Evolutionary conservation across 2,113 vertebrate genomes (phyloP).

Genomic region (Sturnus vulgaris): DNA sequence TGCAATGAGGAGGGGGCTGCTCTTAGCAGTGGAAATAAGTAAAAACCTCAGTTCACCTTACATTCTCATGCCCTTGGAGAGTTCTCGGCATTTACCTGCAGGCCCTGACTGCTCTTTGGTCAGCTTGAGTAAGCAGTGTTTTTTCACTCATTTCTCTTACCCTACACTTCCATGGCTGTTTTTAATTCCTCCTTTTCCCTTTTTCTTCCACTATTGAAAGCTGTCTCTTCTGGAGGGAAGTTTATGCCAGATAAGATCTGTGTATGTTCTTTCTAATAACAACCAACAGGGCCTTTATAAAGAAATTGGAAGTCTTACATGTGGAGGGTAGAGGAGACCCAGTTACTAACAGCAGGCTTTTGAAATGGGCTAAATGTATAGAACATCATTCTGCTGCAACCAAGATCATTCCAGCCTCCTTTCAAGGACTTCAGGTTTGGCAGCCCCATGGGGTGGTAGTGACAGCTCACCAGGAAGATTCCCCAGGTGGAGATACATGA

Average conservation of each 20-base stretch:
- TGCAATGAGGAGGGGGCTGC: not conserved
- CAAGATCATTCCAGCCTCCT: not conserved
- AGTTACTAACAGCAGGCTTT: not conserved
- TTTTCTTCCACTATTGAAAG: not conserved
- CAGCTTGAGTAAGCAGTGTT: not conserved
- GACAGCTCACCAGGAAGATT: not conserved
- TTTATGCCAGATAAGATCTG: not conserved
- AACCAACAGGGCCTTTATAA: not conserved
- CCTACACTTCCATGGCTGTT: not conserved
- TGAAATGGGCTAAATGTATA: not conserved
- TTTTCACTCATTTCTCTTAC: not conserved
- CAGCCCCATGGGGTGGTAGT: not conserved
- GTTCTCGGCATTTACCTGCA: rapidly evolving
- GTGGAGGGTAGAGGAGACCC: not conserved
- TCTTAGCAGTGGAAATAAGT: not conserved
- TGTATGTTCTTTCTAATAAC: not conserved
- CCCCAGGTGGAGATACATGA: rapidly evolving
- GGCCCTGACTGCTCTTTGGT: not conserved
- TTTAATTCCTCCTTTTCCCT: not conserved
- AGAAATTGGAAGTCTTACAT: not conserved
- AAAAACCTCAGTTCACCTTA: not conserved
- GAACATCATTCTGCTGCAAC: not conserved
- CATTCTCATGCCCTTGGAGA: not conserved
- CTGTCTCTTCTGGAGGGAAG: not conserved
- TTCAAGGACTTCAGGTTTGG: not conserved